A percentile compares a stretch with the other conserved stretches of the same genome.
phyloP scores from a whole-genome alignment of 2,113 vertebrate species.

The Paracanthobrama guichenoti region DNA sequence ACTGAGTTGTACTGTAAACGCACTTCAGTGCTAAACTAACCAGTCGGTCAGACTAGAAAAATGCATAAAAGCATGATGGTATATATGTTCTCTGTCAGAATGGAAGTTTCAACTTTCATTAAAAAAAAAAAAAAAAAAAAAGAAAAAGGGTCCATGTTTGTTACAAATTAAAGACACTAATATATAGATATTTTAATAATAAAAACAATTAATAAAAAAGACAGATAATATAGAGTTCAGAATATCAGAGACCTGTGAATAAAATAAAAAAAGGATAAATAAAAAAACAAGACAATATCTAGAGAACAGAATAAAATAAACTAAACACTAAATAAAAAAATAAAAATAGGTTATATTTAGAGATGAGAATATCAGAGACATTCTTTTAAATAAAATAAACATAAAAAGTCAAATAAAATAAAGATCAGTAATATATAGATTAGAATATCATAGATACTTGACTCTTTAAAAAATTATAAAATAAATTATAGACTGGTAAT shows the following conservation, averaged over 20 bases:
- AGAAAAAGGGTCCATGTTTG: neutral
- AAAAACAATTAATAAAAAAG: neutral
- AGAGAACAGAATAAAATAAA: neutral
- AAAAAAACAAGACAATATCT: neutral
- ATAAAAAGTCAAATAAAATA: too few relatives aligned
- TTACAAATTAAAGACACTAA: neutral
- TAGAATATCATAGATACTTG: too few relatives aligned
- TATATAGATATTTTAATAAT: neutral
- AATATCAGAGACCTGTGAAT: neutral
- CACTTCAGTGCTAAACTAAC: constrained; percentile 9
- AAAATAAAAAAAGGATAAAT: too few relatives aligned
- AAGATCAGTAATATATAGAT: too few relatives aligned
- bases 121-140: neutral
- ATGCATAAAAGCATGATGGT: neutral
- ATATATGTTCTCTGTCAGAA: neutral
- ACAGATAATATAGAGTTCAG: neutral
- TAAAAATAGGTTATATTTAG: neutral
- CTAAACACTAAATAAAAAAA: neutral
- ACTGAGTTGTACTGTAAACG: constrained; percentile 31
- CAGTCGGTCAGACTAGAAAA: neutral
- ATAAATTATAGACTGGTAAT: too few relatives aligned
- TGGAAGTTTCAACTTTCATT: neutral
- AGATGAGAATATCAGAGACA: neutral
- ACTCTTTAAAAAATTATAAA: too few relatives aligned
- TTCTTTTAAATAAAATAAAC: too few relatives aligned